These are phyloP conservation scores for Motacilla alba DNA, from an alignment of 2,113 vertebrate genomes.

Conservation along the genomic window DNA sequence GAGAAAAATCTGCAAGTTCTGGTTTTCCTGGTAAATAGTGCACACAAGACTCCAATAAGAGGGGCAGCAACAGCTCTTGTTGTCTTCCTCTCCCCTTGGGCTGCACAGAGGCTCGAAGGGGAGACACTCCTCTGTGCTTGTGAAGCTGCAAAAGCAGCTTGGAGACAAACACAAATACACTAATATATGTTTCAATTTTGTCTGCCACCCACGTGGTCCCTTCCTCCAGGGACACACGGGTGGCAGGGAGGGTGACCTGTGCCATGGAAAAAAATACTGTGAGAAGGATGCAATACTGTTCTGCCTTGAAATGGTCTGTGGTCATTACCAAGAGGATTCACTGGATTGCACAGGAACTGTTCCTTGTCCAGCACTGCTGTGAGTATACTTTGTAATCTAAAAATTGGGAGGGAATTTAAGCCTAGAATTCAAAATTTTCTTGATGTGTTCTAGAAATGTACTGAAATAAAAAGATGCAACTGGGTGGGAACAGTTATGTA, in stretches of 20 bases:
- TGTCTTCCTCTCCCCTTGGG: neutral
- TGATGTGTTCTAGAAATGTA: neutral
- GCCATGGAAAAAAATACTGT: neutral
- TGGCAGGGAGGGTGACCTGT: neutral
- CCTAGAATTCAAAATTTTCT: neutral
- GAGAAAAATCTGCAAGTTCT: neutral
- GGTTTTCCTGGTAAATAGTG: neutral
- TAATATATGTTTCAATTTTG: rapidly evolving
- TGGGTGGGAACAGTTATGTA: neutral
- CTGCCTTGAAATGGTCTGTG: neutral
- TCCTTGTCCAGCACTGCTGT: neutral
- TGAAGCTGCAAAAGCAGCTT: neutral
- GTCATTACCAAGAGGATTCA: neutral
- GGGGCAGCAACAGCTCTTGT: neutral
- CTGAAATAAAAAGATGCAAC: neutral
- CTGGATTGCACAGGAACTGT: neutral
- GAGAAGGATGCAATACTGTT: neutral
- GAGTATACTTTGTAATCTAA: neutral
- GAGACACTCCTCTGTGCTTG: rapidly evolving
- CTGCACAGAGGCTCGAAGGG: neutral
- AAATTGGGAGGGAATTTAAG: neutral
- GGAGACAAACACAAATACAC: neutral
- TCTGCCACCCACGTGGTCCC: neutral
- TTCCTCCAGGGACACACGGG: neutral
- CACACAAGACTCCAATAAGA: neutral